A percentile compares a stretch with the other conserved stretches of the same genome.
These are phyloP conservation scores for Balaeniceps rex DNA, from an alignment of 2,113 vertebrate species.

Conservation along the genomic window DNA sequence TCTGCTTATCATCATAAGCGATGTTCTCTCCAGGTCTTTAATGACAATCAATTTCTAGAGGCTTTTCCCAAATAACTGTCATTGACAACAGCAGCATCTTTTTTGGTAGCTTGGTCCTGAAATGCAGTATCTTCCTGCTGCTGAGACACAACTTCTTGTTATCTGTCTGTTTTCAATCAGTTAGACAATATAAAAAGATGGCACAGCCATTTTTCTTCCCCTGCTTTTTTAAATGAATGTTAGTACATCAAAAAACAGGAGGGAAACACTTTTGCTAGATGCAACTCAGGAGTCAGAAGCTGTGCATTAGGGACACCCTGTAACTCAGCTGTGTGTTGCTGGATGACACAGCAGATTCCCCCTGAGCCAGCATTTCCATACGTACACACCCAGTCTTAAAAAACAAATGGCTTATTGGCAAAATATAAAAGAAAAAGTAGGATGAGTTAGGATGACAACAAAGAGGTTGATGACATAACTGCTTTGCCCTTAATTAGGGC, in stretches of 20 bases:
- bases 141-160: not conserved
- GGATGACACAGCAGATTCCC: slow-evolving; percentile 31
- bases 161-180: not conserved
- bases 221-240: not conserved
- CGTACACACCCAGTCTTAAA: not conserved
- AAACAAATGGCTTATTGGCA: not conserved
- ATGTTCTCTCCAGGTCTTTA: slow-evolving; percentile 22
- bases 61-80: slow-evolving; percentile 25
- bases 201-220: not conserved
- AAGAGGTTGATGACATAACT: not conserved
- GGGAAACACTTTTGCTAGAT: not conserved
- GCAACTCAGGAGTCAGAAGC: not conserved
- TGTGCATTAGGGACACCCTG: not conserved
- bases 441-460: not conserved
- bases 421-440: not conserved
- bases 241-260: not conserved
- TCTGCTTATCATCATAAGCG: slow-evolving; percentile 18
- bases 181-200: not conserved
- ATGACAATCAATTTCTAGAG: slow-evolving; percentile 8
- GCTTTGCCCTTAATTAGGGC: not conserved
- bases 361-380: not conserved
- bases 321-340: not conserved
- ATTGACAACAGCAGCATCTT: not conserved
- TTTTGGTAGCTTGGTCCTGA: not conserved
- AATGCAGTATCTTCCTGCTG: not conserved